A percentile compares a stretch with the other conserved stretches of the same genome.
Evolutionary conservation across 2,113 vertebrate genomes (phyloP).

Genomic region (Hiodon tergisus): DNA sequence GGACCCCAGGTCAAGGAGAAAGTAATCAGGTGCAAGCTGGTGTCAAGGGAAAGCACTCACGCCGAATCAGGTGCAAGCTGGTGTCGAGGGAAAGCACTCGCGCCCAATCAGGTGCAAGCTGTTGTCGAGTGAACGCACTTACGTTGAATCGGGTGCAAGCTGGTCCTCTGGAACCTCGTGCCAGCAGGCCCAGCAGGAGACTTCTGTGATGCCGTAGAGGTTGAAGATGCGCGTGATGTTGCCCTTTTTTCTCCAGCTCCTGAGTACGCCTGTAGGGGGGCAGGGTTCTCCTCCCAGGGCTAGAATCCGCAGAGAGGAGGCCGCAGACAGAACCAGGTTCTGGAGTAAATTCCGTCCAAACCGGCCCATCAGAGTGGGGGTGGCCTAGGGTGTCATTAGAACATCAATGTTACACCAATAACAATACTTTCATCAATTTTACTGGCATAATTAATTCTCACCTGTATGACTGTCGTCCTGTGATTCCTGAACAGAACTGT

Average conservation of each 20-base stretch:
- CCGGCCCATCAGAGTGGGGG: slow-evolving; percentile 77
- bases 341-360: slow-evolving; percentile 71
- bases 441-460: slow-evolving; percentile 33
- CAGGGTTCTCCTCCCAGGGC: slow-evolving; percentile 89
- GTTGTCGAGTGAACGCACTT: background rate
- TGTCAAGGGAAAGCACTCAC: too few species aligned
- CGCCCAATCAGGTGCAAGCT: background rate
- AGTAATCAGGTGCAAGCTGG: too few species aligned
- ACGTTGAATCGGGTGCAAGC: slow-evolving; percentile 22
- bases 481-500: slow-evolving; percentile 71
- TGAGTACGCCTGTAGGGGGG: slow-evolving; percentile 64
- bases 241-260: slow-evolving; percentile 74
- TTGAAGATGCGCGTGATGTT: slow-evolving; percentile 85
- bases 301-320: slow-evolving; percentile 76
- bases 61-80: background rate
- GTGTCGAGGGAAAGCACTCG: too few species aligned
- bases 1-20: too few species aligned
- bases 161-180: slow-evolving; percentile 71
- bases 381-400: slow-evolving; percentile 62
- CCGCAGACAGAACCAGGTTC: slow-evolving; percentile 66
- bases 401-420: background rate
- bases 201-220: slow-evolving; percentile 91
- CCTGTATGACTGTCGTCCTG: slow-evolving; percentile 81
- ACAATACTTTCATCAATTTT: background rate
- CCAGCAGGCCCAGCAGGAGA: slow-evolving; percentile 90